Percentiles rank a stretch among this genome's conserved stretches.
Evolutionary conservation across 2,888 invertebrate species (phyloP).

Genomic region (Drosophila falleni): DNA sequence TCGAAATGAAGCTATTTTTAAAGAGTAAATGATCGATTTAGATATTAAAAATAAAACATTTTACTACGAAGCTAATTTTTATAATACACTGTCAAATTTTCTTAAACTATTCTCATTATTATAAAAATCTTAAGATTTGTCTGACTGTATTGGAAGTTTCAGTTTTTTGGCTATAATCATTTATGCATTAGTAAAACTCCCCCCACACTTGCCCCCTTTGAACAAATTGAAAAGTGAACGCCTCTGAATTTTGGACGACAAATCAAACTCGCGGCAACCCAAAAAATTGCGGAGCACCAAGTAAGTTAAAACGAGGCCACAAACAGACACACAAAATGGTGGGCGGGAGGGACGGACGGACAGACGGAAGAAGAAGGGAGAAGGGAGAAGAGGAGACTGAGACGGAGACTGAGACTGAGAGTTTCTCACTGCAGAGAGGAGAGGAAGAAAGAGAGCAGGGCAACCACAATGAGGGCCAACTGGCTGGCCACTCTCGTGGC

Average conservation of each 20-base stretch:
- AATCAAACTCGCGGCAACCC: constrained; percentile 70
- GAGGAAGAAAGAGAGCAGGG: constrained; percentile 14
- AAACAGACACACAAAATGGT: constrained; percentile 39
- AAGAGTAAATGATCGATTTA: too few relatives aligned
- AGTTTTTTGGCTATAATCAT: not conserved
- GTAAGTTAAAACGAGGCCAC: constrained; percentile 75
- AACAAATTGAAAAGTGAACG: not conserved
- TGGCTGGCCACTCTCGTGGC: constrained; percentile 30
- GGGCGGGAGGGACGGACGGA: constrained; percentile 1
- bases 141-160: not conserved
- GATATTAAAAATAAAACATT: too few relatives aligned
- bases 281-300: constrained; percentile 79
- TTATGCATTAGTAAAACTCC: not conserved
- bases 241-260: constrained; percentile 28
- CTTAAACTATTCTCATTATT: too few relatives aligned
- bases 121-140: too few relatives aligned
- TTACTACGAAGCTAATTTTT: too few relatives aligned
- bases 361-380: not conserved
- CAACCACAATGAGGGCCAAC: constrained; percentile 56
- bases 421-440: not conserved
- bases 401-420: not conserved
- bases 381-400: not conserved
- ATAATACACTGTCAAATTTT: too few relatives aligned
- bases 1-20: too few relatives aligned
- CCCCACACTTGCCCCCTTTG: not conserved